These are phyloP conservation scores for Eueides isabella DNA, from an alignment of 1,140 invertebrate genomes.

Conservation along the genomic window DNA sequence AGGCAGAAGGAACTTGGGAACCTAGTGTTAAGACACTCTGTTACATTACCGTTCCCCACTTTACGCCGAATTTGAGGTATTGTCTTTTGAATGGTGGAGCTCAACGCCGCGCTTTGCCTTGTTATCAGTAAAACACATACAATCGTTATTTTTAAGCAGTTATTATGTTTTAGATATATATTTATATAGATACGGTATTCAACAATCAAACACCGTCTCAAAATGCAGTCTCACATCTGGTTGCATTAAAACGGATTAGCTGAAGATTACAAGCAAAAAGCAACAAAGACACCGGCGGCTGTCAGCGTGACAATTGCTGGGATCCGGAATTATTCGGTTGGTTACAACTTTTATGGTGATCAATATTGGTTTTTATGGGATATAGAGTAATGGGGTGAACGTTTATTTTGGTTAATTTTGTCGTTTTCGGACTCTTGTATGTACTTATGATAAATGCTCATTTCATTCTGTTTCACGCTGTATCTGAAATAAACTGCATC, in stretches of 20 bases:
- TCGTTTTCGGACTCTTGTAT: neutral
- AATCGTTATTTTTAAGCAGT: neutral
- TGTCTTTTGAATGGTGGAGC: neutral
- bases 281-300: constrained; percentile 71
- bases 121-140: neutral
- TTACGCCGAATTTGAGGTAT: too few species aligned
- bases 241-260: constrained; percentile 79
- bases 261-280: constrained; percentile 75
- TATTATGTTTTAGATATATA: neutral
- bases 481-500: too few species aligned
- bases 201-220: constrained; percentile 27
- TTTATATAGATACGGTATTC: neutral
- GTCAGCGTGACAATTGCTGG: constrained; percentile 74
- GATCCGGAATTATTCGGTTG: constrained; percentile 72
- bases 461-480: too few species aligned
- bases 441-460: neutral
- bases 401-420: constrained; percentile 9
- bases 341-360: constrained; percentile 58
- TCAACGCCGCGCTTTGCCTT: too few species aligned
- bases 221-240: constrained; percentile 70
- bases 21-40: too few species aligned
- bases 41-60: too few species aligned
- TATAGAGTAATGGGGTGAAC: constrained; percentile 35
- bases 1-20: too few species aligned
- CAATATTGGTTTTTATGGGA: constrained; percentile 53